Evolutionary conservation across 2,113 vertebrate genomes (phyloP), one percentile per base, ranked within the genome.

Genomic region (Catagonus wagneri): DNA sequence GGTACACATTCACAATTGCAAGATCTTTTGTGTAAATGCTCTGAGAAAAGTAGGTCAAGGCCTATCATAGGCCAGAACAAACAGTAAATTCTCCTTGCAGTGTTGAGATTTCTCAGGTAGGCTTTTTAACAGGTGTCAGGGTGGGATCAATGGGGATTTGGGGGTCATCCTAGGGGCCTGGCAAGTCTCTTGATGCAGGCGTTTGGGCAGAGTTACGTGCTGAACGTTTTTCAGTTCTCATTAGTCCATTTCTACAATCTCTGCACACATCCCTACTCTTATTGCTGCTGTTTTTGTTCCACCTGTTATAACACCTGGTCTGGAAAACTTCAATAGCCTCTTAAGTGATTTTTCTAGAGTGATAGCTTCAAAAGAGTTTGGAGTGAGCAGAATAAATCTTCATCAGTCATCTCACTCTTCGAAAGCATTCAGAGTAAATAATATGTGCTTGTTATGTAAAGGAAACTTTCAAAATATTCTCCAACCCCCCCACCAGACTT

Each of bases 361-460:
- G n/a, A 27, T 58, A 94, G 17, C 6, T 92, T 17, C 39, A 79
- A 79, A 83, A 58, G 34, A 50, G 13, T 89, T 92, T 27, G 50
- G 50, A 89, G 52, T 81, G 79, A 32, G 23, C 81, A 36, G 1
- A 85, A 85, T 71, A 89, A 92, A 92, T 87, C 17, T 75, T 80
- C 25, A 87, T 76, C n/a, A 85, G 29, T 75, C 27, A 81, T 91
- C 15, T 91, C 52, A 80, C 14, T 56, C 34, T 17, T 58, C 2
- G 7, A 65, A 56, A 83, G 14, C 16, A 63, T 56, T 94, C 29
- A 78, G 6, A 58, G 17, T 90, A 80, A 81, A 61, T 76, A 83
- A 86, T 66, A 80, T 27, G 3, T 96, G 50, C 50, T 83, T 83
- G 34, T 71, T 94, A 61, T 56, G 4, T 84, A 94, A 93, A 90